phyloP scores from a whole-genome alignment of 2,113 vertebrate genomes.

The Elaphurus davidianus region DNA sequence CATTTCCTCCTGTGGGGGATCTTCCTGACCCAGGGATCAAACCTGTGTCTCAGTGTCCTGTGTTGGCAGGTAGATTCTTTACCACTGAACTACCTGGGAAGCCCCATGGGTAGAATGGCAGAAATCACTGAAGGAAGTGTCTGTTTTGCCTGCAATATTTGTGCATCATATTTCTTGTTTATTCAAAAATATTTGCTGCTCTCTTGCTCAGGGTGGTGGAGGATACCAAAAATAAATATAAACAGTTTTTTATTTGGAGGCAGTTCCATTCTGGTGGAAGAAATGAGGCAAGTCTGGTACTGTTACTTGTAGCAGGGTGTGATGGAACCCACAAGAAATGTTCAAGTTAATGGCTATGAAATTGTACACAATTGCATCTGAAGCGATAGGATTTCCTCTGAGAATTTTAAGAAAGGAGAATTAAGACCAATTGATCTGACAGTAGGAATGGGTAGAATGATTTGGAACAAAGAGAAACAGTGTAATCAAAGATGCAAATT shows the following conservation, averaged over 20 bases:
- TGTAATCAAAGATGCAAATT: background rate
- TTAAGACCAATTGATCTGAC: background rate
- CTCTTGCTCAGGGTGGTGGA: background rate
- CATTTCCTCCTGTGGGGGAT: background rate
- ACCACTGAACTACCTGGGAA: background rate
- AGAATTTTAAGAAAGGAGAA: background rate
- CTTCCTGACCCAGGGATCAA: background rate
- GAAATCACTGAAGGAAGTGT: background rate
- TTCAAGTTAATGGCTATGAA: background rate
- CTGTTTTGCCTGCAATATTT: background rate
- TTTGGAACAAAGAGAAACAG: background rate
- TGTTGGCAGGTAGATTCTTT: background rate
- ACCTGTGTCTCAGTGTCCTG: background rate
- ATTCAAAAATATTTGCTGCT: background rate
- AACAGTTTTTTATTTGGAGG: background rate
- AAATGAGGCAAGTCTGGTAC: background rate
- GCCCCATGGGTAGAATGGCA: background rate
- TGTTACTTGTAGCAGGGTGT: background rate
- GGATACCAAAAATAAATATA: background rate
- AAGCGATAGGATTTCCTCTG: background rate
- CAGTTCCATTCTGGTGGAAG: background rate
- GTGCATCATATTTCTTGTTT: background rate
- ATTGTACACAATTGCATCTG: background rate
- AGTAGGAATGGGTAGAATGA: background rate
- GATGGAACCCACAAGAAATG: background rate